Evolutionary conservation across 2,113 vertebrate genomes (phyloP).

Genomic region (Solenodon paradoxus): DNA sequence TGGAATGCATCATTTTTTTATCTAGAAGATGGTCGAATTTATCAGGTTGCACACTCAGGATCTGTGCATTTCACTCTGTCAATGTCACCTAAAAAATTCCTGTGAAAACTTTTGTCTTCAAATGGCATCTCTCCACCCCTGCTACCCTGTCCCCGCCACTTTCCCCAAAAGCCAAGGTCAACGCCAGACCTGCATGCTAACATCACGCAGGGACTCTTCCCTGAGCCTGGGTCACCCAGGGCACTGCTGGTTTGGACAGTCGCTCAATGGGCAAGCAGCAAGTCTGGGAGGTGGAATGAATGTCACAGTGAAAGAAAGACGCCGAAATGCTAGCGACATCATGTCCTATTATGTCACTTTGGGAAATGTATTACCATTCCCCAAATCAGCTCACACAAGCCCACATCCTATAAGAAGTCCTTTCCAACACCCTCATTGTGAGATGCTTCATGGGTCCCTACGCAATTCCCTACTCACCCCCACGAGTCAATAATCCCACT

Average conservation of each 20-base stretch:
- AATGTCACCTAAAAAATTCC: background rate
- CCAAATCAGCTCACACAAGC: background rate
- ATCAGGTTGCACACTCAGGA: background rate
- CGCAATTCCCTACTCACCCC: background rate
- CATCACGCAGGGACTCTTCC: background rate
- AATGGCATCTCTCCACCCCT: background rate
- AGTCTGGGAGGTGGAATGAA: background rate
- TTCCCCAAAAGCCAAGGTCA: background rate
- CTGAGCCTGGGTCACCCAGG: background rate
- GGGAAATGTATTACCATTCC: background rate
- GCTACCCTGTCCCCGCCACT: background rate
- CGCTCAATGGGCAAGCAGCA: accelerated
- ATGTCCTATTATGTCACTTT: background rate
- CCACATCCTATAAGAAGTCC: background rate
- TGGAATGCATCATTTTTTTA: background rate
- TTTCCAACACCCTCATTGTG: background rate
- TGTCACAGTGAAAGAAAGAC: background rate
- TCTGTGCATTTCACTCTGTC: background rate
- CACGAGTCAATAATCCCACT: background rate
- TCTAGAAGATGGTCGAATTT: background rate
- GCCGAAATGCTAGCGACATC: background rate
- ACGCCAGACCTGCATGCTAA: background rate
- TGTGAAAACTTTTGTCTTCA: background rate
- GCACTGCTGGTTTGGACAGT: accelerated
- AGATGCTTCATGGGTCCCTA: background rate